These are phyloP conservation scores for Raillietiella orientalis DNA, from an alignment of 2,888 invertebrate species.

Conservation along the genomic window DNA sequence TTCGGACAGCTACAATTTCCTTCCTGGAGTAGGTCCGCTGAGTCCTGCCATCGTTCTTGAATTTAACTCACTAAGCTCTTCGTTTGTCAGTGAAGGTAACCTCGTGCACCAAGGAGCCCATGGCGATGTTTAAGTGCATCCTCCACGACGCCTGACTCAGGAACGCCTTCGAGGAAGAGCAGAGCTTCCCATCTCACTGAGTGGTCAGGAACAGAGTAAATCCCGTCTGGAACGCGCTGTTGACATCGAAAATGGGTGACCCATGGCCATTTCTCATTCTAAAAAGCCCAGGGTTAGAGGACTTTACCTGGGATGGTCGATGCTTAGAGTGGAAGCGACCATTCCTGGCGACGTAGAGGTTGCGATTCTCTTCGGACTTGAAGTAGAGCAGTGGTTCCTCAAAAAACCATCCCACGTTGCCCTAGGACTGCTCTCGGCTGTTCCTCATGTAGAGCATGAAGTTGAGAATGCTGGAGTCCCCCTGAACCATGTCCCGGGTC, in stretches of 20 bases:
- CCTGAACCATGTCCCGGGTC: slow-evolving; percentile 68
- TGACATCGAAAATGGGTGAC: slow-evolving; percentile 56
- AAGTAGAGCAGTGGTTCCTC: slow-evolving; percentile 50
- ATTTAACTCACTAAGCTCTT: slow-evolving; percentile 45
- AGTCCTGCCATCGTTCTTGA: slow-evolving; percentile 23
- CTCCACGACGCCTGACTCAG: slow-evolving; percentile 8
- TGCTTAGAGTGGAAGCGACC: slow-evolving; percentile 28
- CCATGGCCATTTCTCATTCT: slow-evolving; percentile 46
- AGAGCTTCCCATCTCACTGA: slow-evolving; percentile 9
- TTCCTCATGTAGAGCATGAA: slow-evolving; percentile 75
- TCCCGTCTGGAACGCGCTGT: slow-evolving; percentile 50
- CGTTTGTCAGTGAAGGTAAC: slow-evolving; percentile 32
- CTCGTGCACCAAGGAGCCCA: slow-evolving; percentile 9
- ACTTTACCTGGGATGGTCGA: slow-evolving; percentile 59
- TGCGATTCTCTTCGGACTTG: slow-evolving; percentile 58
- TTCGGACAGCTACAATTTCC: slow-evolving; percentile 15
- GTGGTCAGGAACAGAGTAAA: slow-evolving; percentile 33
- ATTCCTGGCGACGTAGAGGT: slow-evolving; percentile 47
- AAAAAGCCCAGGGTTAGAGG: slow-evolving; percentile 48
- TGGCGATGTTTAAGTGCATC: slow-evolving; percentile 9
- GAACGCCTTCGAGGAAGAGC: slow-evolving; percentile 10
- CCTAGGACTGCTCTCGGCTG: slow-evolving; percentile 35
- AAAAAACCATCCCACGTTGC: slow-evolving; percentile 62
- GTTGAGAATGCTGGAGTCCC: slow-evolving; percentile 57
- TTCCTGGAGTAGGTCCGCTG: slow-evolving; percentile 18